A percentile compares a stretch with the other conserved stretches of the same genome.
phyloP scores from a whole-genome alignment of 1,140 invertebrate genomes.

The Drosophila chauvacae region DNA sequence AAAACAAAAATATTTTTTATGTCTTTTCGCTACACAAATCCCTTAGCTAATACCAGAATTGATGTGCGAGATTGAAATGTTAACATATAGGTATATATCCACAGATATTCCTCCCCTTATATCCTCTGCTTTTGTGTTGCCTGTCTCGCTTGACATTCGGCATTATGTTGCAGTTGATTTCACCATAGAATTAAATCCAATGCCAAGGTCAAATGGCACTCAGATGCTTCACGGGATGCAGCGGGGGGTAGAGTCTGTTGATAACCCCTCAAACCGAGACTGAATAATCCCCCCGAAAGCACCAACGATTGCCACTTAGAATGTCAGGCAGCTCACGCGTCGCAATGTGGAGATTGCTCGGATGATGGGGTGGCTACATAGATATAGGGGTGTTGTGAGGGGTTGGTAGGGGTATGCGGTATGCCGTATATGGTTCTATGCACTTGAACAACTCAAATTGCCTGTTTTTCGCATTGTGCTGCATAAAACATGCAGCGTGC shows the following conservation, averaged over 20 bases:
- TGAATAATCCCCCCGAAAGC: neutral
- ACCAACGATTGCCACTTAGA: slow-evolving; percentile 51
- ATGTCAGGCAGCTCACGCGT: slow-evolving; percentile 77
- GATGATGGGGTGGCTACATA: slow-evolving; percentile 13
- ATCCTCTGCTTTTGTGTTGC: neutral
- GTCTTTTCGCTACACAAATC: slow-evolving; percentile 14
- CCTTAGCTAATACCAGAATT: slow-evolving; percentile 28
- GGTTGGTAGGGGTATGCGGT: slow-evolving; percentile 34
- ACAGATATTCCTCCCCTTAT: slow-evolving; percentile 1
- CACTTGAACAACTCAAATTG: slow-evolving; percentile 72
- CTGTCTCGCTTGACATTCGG: slow-evolving; percentile 25
- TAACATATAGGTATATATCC: neutral
- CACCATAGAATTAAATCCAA: slow-evolving; percentile 78
- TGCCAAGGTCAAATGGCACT: slow-evolving; percentile 72
- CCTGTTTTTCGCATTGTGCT: slow-evolving; percentile 55
- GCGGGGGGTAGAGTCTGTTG: neutral
- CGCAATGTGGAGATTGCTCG: slow-evolving; percentile 33
- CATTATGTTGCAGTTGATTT: slow-evolving; percentile 72
- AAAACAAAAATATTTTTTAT: neutral
- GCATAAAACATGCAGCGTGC: slow-evolving; percentile 71
- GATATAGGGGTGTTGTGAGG: slow-evolving; percentile 2
- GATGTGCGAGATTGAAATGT: slow-evolving; percentile 6
- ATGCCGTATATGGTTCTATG: slow-evolving; percentile 61
- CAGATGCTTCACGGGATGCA: slow-evolving; percentile 40
- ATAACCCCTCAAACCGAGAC: slow-evolving; percentile 5